These are phyloP conservation scores for Cerceris rybyensis DNA, from an alignment of 2,888 invertebrate genomes.

Conservation along the genomic window DNA sequence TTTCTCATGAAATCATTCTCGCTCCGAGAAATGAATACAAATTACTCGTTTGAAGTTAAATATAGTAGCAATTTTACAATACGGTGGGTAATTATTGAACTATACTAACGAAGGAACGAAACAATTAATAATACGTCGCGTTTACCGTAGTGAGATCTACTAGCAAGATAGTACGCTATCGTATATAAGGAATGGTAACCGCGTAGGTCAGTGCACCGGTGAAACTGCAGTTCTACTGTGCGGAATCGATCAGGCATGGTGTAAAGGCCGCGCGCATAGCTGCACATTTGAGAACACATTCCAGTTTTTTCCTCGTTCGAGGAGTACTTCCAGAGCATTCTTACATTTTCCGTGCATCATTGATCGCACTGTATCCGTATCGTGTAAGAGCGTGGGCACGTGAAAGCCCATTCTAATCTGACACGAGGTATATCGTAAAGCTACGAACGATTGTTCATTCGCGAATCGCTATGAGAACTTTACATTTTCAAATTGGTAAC, in stretches of 20 bases:
- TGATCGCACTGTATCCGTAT: slow-evolving; percentile 37
- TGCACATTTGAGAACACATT: slow-evolving; percentile 35
- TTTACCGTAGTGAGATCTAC: background rate
- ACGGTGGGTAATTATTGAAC: too few species aligned
- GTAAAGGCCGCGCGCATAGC: slow-evolving; percentile 42
- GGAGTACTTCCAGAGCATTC: slow-evolving; percentile 31
- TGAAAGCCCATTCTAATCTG: slow-evolving; percentile 33
- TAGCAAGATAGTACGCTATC: background rate
- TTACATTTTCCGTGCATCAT: slow-evolving; percentile 35
- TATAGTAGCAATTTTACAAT: too few species aligned
- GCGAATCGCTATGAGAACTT: background rate
- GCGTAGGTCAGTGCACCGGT: slow-evolving; percentile 44
- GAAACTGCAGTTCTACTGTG: slow-evolving; percentile 46
- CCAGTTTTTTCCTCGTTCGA: slow-evolving; percentile 9
- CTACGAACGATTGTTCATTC: background rate
- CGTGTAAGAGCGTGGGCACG: slow-evolving; percentile 4
- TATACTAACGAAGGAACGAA: background rate
- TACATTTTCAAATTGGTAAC: background rate
- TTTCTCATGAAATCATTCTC: background rate
- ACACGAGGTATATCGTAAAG: background rate
- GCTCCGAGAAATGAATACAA: background rate
- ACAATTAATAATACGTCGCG: background rate
- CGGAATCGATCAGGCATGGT: slow-evolving; percentile 54
- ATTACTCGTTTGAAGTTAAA: background rate
- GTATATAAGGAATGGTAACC: slow-evolving; percentile 41